Evolutionary conservation across 2,113 vertebrate species (phyloP).

Genomic region (Pipra filicauda): DNA sequence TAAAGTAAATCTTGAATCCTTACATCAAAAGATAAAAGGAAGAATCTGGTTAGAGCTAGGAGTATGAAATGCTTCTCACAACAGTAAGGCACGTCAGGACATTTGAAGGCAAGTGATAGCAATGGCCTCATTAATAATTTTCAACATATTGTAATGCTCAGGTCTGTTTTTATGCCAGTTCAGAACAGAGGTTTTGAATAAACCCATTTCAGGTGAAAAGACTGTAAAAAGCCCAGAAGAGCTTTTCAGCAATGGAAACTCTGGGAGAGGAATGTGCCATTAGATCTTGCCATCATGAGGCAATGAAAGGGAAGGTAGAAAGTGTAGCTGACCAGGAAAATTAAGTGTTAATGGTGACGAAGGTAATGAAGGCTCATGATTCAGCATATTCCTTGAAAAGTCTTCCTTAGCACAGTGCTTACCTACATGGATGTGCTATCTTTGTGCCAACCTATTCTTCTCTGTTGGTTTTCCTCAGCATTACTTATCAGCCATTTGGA

Average conservation of each 20-base stretch:
- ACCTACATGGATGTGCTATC: not conserved
- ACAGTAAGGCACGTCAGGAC: not conserved
- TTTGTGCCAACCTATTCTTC: not conserved
- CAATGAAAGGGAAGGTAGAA: not conserved
- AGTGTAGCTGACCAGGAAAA: not conserved
- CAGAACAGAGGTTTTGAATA: not conserved
- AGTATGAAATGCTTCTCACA: not conserved
- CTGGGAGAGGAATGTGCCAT: not conserved
- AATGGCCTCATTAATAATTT: not conserved
- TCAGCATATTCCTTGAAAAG: not conserved
- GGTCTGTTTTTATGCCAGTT: not conserved
- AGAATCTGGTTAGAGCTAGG: not conserved
- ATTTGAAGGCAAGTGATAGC: not conserved
- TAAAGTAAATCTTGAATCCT: not conserved
- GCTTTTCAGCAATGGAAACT: not conserved
- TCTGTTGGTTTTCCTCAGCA: not conserved
- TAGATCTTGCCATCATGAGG: not conserved
- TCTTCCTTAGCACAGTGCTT: not conserved
- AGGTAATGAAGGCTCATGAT: not conserved
- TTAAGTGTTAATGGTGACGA: not conserved
- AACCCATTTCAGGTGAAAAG: not conserved
- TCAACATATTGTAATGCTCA: not conserved
- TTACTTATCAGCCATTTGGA: not conserved
- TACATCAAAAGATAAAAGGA: not conserved
- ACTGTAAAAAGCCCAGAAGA: not conserved